These are phyloP conservation scores for Hecatera dysodea DNA, from an alignment of 2,888 invertebrate genomes.

Conservation along the genomic window DNA sequence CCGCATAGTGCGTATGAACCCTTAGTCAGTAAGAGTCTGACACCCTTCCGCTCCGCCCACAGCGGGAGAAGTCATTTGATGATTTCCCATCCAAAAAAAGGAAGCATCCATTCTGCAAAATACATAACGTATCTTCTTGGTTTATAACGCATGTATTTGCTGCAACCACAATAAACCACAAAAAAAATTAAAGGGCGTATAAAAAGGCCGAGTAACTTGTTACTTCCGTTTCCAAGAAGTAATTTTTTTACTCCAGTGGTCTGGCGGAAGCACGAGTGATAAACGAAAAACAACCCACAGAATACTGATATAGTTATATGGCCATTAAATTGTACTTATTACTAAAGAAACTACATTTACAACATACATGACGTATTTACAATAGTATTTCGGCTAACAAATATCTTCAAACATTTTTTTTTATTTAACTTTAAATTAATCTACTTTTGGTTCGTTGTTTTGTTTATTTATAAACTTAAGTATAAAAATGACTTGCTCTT, in stretches of 20 bases:
- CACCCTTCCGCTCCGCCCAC: too few species aligned
- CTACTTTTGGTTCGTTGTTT: slow-evolving; percentile 46
- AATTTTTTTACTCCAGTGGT: too few species aligned
- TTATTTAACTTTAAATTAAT: slow-evolving; percentile 7
- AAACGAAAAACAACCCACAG: neutral
- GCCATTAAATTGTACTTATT: slow-evolving; percentile 27
- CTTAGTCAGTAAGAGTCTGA: too few species aligned
- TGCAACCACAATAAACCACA: too few species aligned
- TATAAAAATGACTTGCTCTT: slow-evolving; percentile 52
- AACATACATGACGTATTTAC: slow-evolving; percentile 38
- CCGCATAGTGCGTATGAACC: too few species aligned
- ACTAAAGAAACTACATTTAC: slow-evolving; percentile 11
- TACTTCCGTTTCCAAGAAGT: too few species aligned
- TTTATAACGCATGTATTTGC: neutral
- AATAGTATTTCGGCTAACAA: slow-evolving; percentile 33
- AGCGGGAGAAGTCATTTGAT: too few species aligned
- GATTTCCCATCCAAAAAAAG: too few species aligned
- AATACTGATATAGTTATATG: slow-evolving; percentile 27
- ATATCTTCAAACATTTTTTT: neutral
- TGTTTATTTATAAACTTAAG: slow-evolving; percentile 28
- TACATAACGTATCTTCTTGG: neutral
- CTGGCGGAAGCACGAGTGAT: neutral
- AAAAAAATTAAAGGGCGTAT: too few species aligned
- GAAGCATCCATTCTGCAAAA: neutral
- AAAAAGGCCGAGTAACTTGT: too few species aligned